These are phyloP conservation scores for Oreochromis grahami DNA, from an alignment of 2,797 vertebrate species.

Conservation along the genomic window DNA sequence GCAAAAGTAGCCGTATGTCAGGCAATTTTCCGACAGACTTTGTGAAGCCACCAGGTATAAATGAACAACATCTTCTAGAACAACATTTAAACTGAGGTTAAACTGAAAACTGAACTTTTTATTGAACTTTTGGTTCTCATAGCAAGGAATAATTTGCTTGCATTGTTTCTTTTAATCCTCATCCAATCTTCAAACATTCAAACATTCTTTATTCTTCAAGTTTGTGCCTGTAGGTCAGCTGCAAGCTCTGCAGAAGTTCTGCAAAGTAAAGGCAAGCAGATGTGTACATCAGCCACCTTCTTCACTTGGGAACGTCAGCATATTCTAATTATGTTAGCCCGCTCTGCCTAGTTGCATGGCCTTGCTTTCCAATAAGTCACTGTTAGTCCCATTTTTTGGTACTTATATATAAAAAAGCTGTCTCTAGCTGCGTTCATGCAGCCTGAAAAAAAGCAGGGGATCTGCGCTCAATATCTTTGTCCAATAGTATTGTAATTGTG, in stretches of 20 bases:
- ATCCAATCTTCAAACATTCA: neutral
- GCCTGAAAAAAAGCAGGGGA: slow-evolving; percentile 64
- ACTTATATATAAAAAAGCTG: slow-evolving; percentile 53
- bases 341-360: slow-evolving; percentile 12
- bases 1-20: neutral
- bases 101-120: neutral
- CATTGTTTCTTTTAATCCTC: neutral
- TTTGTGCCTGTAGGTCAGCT: neutral
- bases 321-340: slow-evolving; percentile 26
- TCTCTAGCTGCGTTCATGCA: slow-evolving; percentile 23
- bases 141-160: neutral
- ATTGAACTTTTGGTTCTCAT: neutral
- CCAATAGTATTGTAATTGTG: slow-evolving; percentile 77
- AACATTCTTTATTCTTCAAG: neutral
- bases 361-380: slow-evolving; percentile 60
- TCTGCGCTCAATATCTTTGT: slow-evolving; percentile 74
- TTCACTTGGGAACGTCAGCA: slow-evolving; percentile 16
- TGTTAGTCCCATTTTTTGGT: slow-evolving; percentile 59
- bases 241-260: neutral
- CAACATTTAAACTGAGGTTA: neutral
- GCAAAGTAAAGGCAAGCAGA: neutral
- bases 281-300: neutral
- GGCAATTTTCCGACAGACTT: neutral
- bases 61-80: neutral
- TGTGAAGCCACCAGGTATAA: neutral